phyloP scores from a whole-genome alignment of 2,888 invertebrate genomes.

The Conistra vaccinii region DNA sequence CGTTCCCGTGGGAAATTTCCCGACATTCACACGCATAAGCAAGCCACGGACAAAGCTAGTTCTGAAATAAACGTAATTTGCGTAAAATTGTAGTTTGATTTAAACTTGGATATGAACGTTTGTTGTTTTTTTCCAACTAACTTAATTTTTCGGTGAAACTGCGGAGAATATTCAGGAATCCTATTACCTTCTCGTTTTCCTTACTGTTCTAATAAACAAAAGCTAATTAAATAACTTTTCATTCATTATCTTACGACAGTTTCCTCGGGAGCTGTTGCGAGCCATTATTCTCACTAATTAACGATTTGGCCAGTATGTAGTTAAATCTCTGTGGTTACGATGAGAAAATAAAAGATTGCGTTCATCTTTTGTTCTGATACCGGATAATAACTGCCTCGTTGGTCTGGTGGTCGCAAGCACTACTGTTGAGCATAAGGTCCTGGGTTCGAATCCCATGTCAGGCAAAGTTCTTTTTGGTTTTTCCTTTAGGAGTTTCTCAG shows the following conservation, averaged over 20 bases:
- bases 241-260: constrained; percentile 4
- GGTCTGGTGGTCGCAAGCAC: neutral
- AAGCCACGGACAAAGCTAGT: neutral
- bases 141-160: neutral
- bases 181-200: neutral
- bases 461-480: neutral
- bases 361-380: no score
- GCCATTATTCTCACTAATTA: constrained; percentile 45
- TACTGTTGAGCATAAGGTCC: neutral
- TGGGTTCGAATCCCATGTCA: neutral
- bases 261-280: constrained; percentile 3
- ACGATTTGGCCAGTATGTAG: neutral
- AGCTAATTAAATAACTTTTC: constrained; percentile 25
- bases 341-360: constrained; percentile 1
- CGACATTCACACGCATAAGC: neutral
- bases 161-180: neutral
- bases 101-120: neutral
- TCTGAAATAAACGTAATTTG: neutral
- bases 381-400: neutral
- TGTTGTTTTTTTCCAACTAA: neutral
- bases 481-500: neutral
- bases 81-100: neutral
- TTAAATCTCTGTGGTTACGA: neutral
- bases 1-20: no score
- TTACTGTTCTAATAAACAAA: constrained; percentile 12